Evolutionary conservation across 2,888 invertebrate genomes (phyloP).

Genomic region (Xestia ashworthii): DNA sequence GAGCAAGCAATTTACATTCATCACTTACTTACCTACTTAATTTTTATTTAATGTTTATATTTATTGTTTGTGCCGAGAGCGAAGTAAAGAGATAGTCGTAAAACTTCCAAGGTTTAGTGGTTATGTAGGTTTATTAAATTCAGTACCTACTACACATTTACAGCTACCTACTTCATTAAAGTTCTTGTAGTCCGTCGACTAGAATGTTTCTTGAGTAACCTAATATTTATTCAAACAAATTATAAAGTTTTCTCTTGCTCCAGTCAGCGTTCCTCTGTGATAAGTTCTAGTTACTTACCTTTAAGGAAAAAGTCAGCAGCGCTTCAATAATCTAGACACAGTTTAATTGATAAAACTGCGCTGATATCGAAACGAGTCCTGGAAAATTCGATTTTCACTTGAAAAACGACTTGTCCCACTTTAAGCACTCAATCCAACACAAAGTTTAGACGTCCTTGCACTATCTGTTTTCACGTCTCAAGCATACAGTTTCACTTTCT

Average conservation of each 20-base stretch:
- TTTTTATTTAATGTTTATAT: conserved; percentile 57
- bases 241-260: background rate
- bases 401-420: conserved; percentile 77
- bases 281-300: conserved; percentile 76
- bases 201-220: conserved; percentile 24
- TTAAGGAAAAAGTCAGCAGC: conserved; percentile 74
- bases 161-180: conserved; percentile 11
- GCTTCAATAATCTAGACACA: conserved; percentile 87
- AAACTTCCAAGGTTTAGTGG: conserved; percentile 25
- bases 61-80: conserved; percentile 25
- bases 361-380: conserved; percentile 87
- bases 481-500: conserved; percentile 86
- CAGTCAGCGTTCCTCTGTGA: background rate
- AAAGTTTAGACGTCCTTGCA: conserved; percentile 80
- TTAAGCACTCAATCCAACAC: conserved; percentile 78
- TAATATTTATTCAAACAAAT: conserved; percentile 18
- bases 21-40: conserved; percentile 64
- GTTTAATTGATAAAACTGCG: conserved; percentile 86
- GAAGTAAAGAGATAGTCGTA: conserved; percentile 16
- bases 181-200: background rate
- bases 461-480: conserved; percentile 82
- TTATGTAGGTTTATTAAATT: conserved; percentile 27
- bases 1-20: conserved; percentile 82
- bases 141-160: background rate
- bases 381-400: conserved; percentile 76